These are phyloP conservation scores for Choloepus didactylus DNA, from an alignment of 2,797 vertebrate species.

Conservation along the genomic window DNA sequence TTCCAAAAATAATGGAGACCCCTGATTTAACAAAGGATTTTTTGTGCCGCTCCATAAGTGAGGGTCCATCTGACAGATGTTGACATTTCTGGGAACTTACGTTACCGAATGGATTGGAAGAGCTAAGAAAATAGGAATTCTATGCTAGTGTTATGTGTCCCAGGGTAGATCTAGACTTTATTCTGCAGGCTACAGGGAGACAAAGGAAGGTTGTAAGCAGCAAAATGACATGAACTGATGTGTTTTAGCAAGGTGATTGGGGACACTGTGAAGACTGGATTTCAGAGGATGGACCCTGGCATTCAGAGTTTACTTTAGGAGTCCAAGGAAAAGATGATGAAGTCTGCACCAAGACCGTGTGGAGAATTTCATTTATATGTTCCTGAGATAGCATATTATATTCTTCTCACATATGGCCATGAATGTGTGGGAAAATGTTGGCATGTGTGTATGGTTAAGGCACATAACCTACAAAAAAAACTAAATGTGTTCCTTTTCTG, in stretches of 20 bases:
- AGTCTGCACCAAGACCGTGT: neutral
- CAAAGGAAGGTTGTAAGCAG: neutral
- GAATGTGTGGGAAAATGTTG: constrained; percentile 84
- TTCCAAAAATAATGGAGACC: constrained; percentile 22
- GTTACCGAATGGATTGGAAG: neutral
- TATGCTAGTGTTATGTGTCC: neutral
- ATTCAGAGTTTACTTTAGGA: neutral
- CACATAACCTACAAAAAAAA: constrained; percentile 67
- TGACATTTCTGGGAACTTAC: constrained; percentile 37
- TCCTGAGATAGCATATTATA: constrained; percentile 63
- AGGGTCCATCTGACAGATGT: neutral
- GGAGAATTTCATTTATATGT: neutral
- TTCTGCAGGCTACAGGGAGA: neutral
- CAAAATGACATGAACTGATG: neutral
- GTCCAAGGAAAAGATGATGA: neutral
- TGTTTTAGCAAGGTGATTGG: neutral
- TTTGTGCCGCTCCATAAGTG: neutral
- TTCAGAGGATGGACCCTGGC: neutral
- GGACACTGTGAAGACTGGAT: neutral
- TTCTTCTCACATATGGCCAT: constrained; percentile 77
- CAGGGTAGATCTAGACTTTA: neutral
- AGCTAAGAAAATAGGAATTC: neutral
- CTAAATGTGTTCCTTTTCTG: constrained; percentile 82
- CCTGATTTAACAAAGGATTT: neutral
- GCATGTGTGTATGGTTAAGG: constrained; percentile 75